A percentile compares a stretch with the other conserved stretches of the same genome.
Conservation (phyloP, 1,140 invertebrate species). For the Arion vulgaris region DNA sequence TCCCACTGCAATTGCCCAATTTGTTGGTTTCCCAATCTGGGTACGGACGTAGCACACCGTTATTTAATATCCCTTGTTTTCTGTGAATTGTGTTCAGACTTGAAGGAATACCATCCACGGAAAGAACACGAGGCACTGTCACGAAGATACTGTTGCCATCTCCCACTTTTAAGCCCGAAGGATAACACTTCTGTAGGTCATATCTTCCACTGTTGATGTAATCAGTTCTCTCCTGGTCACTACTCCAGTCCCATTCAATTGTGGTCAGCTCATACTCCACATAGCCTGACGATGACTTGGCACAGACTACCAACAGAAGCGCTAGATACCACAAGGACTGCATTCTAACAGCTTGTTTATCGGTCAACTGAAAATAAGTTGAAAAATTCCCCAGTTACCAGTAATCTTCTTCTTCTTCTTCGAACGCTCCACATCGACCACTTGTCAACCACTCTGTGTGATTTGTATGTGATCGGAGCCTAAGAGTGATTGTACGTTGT, state of each 20-base stretch:
- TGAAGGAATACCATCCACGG: background rate
- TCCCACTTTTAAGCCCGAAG: background rate
- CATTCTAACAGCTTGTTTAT: too few relatives aligned
- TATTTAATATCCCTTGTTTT: too few relatives aligned
- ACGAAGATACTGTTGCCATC: background rate
- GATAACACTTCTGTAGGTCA: background rate
- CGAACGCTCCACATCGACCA: too few relatives aligned
- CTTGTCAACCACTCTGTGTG: too few relatives aligned
- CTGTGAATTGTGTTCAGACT: background rate
- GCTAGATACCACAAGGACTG: too few relatives aligned
- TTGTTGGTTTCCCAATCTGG: constrained; percentile 20
- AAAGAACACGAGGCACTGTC: background rate
- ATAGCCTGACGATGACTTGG: background rate
- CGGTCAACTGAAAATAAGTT: too few relatives aligned
- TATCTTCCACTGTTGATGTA: background rate
- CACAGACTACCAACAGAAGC: too few relatives aligned
- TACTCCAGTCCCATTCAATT: background rate
- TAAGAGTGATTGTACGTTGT: too few relatives aligned
- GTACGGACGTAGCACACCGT: background rate
- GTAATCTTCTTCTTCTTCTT: too few relatives aligned
- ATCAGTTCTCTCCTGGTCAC: background rate
- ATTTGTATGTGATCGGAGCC: too few relatives aligned
- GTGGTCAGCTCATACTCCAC: background rate
- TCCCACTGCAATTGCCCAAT: background rate
- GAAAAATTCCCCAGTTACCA: too few relatives aligned